Conservation (phyloP, 2,888 invertebrate genomes). For the Polyploca ridens region DNA sequence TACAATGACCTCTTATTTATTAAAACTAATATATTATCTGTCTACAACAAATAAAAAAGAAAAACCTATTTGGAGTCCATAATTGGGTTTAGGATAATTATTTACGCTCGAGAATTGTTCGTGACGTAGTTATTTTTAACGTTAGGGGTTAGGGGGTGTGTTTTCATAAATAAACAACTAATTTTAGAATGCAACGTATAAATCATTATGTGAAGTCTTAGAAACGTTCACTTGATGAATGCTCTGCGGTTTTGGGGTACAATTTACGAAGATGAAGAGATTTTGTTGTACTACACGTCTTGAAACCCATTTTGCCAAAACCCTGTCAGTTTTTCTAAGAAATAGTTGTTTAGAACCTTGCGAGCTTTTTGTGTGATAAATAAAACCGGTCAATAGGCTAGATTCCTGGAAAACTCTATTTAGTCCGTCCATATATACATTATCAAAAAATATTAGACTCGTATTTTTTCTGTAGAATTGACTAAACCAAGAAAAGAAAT, state of each 20-base stretch:
- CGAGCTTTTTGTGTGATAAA: no score
- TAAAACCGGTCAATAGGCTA: no score
- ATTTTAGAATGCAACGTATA: not conserved
- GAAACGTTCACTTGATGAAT: not conserved
- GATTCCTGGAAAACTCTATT: no score
- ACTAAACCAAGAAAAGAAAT: no score
- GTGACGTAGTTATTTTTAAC: not conserved
- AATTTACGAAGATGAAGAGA: not conserved
- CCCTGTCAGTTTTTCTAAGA: no score
- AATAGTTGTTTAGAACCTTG: no score
- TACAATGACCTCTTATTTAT: no score
- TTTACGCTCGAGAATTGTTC: not conserved
- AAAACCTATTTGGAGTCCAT: not conserved
- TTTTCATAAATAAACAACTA: conserved; percentile 1
- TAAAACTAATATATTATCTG: no score
- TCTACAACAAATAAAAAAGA: not conserved
- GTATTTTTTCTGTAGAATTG: no score
- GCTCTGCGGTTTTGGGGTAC: conserved; percentile 4
- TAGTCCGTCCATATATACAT: no score
- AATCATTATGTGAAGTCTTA: not conserved
- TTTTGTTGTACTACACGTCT: not conserved
- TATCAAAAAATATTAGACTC: no score
- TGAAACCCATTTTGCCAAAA: no score
- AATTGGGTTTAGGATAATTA: not conserved
- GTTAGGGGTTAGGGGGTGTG: not conserved